Evolutionary conservation across 2,797 vertebrate species (phyloP).

Genomic region (Tadarida brasiliensis): DNA sequence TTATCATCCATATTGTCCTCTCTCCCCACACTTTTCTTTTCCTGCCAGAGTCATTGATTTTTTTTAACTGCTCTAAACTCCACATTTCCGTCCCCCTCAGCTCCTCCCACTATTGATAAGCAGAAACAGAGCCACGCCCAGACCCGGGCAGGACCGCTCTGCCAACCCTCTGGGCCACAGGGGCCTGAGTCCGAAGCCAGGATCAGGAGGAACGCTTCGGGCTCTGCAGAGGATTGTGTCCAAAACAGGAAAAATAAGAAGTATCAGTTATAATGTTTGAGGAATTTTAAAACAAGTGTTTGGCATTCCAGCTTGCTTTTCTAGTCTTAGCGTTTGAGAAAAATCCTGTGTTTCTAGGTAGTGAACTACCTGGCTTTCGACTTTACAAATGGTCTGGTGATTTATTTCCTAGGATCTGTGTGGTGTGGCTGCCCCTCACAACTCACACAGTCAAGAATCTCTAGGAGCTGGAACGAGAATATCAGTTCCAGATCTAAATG

Average conservation of each 20-base stretch:
- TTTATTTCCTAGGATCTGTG: not conserved
- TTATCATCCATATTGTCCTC: not conserved
- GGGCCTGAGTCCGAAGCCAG: not conserved
- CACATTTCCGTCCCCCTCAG: not conserved
- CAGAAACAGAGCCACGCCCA: not conserved
- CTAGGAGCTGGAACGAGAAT: not conserved
- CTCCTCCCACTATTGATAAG: accelerated
- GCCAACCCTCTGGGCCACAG: not conserved
- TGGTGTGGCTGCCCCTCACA: not conserved
- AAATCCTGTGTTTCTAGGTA: not conserved
- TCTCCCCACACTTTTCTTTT: not conserved
- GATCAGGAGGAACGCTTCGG: not conserved
- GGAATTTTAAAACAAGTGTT: not conserved
- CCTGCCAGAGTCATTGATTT: not conserved
- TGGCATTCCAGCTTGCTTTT: not conserved
- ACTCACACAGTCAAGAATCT: not conserved
- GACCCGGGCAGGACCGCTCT: not conserved
- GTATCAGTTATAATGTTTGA: not conserved
- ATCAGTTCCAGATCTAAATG: not conserved
- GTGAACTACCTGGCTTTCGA: not conserved
- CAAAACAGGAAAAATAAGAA: conserved; percentile 3
- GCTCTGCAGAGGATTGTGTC: not conserved
- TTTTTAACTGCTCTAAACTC: not conserved
- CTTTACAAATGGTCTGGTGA: not conserved
- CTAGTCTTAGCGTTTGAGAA: not conserved